These are phyloP conservation scores for Augiades crinisus DNA, from an alignment of 2,888 invertebrate species.

Conservation along the genomic window DNA sequence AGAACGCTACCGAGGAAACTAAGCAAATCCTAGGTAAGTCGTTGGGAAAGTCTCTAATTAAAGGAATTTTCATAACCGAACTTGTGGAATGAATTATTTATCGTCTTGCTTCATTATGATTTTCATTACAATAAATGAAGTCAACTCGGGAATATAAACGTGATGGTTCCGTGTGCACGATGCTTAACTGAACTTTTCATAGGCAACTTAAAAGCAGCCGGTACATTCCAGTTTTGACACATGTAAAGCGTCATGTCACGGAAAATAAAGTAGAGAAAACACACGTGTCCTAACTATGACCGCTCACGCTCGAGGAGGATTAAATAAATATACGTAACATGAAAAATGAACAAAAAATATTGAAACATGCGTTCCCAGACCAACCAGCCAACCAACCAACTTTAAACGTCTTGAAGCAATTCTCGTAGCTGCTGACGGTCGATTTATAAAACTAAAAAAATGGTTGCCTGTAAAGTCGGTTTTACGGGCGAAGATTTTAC, in stretches of 20 bases:
- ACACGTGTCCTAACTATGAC: slow-evolving; percentile 12
- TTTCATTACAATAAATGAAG: slow-evolving; percentile 14
- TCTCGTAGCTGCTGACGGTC: no score
- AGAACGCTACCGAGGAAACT: slow-evolving; percentile 1
- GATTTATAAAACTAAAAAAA: no score
- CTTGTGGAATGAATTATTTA: neutral
- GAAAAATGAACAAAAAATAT: no score
- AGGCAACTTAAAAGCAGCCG: slow-evolving; percentile 45
- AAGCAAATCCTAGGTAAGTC: slow-evolving; percentile 11
- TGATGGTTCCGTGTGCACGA: slow-evolving; percentile 15
- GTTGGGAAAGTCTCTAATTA: slow-evolving; percentile 11
- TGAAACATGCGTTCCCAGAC: no score
- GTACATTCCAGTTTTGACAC: slow-evolving; percentile 60
- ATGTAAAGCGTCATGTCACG: slow-evolving; percentile 50
- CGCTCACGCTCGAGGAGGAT: no score
- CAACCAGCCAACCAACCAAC: no score
- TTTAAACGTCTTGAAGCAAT: no score
- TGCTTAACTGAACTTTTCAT: slow-evolving; percentile 23
- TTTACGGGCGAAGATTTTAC: no score
- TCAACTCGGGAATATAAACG: slow-evolving; percentile 6
- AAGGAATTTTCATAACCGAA: slow-evolving; percentile 9
- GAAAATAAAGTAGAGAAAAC: slow-evolving; percentile 45
- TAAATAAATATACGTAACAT: no score
- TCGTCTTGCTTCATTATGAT: slow-evolving; percentile 8
- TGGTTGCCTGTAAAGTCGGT: no score